phyloP scores from a whole-genome alignment of 2,113 vertebrate species.

The Monopterus albus region DNA sequence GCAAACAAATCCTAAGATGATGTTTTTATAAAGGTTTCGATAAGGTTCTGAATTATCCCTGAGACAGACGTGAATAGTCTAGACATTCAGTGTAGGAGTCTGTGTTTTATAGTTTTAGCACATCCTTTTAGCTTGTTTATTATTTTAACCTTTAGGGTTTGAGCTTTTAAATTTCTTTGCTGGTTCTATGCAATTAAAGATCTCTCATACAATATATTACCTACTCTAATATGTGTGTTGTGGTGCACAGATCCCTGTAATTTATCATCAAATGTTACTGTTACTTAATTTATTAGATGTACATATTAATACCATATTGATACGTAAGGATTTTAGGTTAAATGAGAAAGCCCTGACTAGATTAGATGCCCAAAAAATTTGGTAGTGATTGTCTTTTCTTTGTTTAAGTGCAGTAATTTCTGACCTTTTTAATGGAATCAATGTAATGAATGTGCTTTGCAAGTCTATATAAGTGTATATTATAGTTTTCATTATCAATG shows the following conservation, averaged over 20 bases:
- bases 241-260: neutral
- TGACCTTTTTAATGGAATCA: conserved; percentile 1
- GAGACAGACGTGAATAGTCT: neutral
- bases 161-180: neutral
- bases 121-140: too few species aligned
- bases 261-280: neutral
- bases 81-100: neutral
- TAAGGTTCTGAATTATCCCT: neutral
- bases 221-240: neutral
- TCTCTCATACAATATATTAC: neutral
- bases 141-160: too few species aligned
- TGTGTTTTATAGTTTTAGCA: neutral
- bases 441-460: neutral
- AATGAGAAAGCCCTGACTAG: conserved; percentile 3
- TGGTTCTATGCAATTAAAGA: neutral
- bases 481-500: neutral
- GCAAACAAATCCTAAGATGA: conserved; percentile 8
- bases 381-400: neutral
- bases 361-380: neutral
- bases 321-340: conserved; percentile 12
- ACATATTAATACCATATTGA: conserved; percentile 9
- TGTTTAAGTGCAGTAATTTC: neutral
- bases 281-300: neutral
- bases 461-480: neutral
- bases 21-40: neutral